A percentile compares a stretch with the other conserved stretches of the same genome.
Evolutionary conservation across 2,113 vertebrate species (phyloP).

Genomic region (Phalacrocorax carbo): DNA sequence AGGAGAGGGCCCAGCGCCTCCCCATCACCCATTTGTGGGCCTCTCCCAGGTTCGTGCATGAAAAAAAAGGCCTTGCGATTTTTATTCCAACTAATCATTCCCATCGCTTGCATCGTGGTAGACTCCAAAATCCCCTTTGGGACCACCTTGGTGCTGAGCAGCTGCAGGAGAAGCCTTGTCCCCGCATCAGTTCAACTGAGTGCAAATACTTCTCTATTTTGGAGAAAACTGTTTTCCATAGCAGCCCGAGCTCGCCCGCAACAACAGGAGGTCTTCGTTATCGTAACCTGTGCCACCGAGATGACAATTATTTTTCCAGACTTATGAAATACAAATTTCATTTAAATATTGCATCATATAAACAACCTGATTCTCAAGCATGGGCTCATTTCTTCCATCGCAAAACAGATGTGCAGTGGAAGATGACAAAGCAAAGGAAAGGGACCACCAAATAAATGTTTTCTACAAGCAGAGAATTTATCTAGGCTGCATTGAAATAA

Average conservation of each 20-base stretch:
- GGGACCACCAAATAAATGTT: constrained; percentile 10
- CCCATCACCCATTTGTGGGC: not conserved
- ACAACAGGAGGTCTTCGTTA: not conserved
- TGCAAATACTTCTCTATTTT: not conserved
- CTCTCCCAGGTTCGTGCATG: accelerated
- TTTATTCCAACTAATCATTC: not conserved
- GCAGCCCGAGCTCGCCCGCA: not conserved
- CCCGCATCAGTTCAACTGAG: not conserved
- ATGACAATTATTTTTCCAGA: not conserved
- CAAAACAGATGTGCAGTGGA: not conserved
- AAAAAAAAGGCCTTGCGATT: accelerated
- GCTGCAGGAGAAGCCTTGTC: not conserved
- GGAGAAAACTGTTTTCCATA: not conserved
- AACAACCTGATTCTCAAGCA: not conserved
- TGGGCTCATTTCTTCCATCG: not conserved
- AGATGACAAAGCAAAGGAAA: not conserved
- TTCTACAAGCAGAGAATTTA: not conserved
- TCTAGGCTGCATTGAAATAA: not conserved
- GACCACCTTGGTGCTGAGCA: not conserved
- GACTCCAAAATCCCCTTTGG: not conserved
- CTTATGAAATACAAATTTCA: not conserved
- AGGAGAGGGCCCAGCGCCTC: not conserved
- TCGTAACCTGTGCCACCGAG: not conserved
- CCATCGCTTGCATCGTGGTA: accelerated
- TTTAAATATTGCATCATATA: constrained; percentile 32